phyloP scores from a whole-genome alignment of 2,888 invertebrate species.

The Drosophila affinis region DNA sequence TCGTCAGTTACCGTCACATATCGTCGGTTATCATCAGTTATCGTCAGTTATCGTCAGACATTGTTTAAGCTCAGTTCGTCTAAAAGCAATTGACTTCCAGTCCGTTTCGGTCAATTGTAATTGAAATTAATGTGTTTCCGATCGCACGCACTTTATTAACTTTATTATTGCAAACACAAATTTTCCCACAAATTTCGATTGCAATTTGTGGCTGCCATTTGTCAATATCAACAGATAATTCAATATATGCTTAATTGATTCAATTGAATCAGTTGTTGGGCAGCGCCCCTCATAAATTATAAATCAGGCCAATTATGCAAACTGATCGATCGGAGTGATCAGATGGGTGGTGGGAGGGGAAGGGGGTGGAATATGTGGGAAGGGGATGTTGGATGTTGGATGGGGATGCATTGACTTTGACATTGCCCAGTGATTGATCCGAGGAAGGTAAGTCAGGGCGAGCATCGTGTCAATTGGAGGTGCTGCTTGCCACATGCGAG shows the following conservation, averaged over 20 bases:
- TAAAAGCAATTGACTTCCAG: conserved; percentile 14
- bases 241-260: conserved; percentile 61
- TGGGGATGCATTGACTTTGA: conserved; percentile 48
- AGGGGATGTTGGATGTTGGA: neutral
- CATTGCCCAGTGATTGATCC: conserved; percentile 56
- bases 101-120: conserved; percentile 37
- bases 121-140: conserved; percentile 24
- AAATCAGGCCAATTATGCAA: conserved; percentile 59
- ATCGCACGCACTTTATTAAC: conserved; percentile 44
- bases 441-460: conserved; percentile 5
- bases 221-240: conserved; percentile 66
- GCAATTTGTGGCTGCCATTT: conserved; percentile 65
- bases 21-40: no score
- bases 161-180: neutral
- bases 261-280: conserved; percentile 65
- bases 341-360: conserved; percentile 3
- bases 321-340: conserved; percentile 47
- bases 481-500: conserved; percentile 56
- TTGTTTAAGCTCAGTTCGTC: no score
- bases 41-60: no score
- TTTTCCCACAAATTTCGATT: conserved; percentile 59
- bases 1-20: no score
- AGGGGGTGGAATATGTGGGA: neutral
- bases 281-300: conserved; percentile 49
- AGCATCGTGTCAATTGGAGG: conserved; percentile 45